Evolutionary conservation across 2,113 vertebrate species (phyloP).

Genomic region (Caracal caracal): DNA sequence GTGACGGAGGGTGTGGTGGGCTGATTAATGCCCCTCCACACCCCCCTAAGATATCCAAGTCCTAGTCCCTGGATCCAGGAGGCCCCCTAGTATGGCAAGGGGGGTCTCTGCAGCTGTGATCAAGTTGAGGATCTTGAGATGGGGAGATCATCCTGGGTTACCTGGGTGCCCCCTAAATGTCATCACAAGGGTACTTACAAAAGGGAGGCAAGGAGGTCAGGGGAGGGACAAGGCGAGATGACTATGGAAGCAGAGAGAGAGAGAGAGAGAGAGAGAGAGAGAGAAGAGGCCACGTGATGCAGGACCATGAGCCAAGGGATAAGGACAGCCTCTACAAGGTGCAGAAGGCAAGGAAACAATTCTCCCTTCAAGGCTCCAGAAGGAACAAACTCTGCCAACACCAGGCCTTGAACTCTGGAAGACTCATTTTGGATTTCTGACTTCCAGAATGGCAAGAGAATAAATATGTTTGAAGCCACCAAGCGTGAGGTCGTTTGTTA

Average conservation of each 20-base stretch:
- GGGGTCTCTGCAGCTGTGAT: neutral
- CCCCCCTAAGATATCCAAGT: neutral
- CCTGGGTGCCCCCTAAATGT: neutral
- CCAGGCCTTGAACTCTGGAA: too few relatives aligned
- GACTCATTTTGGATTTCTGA: neutral
- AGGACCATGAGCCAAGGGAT: neutral
- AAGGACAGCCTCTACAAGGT: neutral
- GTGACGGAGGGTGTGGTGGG: neutral
- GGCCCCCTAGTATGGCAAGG: neutral
- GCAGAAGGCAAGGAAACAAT: neutral
- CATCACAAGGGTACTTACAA: neutral
- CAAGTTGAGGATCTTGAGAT: neutral
- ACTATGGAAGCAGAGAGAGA: neutral
- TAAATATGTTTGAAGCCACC: neutral
- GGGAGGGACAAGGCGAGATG: neutral
- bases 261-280: neutral
- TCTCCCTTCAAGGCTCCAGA: neutral
- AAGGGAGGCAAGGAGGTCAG: neutral
- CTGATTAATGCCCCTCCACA: rapidly evolving
- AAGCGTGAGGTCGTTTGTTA: neutral
- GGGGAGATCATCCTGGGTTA: neutral
- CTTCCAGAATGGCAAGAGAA: neutral
- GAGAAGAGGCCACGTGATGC: neutral
- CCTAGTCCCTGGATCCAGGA: neutral
- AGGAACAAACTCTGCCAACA: neutral